Evolutionary conservation across 2,888 invertebrate genomes (phyloP), one percentile per base, ranked within the genome.

Genomic region (Chrysodeixis includens): DNA sequence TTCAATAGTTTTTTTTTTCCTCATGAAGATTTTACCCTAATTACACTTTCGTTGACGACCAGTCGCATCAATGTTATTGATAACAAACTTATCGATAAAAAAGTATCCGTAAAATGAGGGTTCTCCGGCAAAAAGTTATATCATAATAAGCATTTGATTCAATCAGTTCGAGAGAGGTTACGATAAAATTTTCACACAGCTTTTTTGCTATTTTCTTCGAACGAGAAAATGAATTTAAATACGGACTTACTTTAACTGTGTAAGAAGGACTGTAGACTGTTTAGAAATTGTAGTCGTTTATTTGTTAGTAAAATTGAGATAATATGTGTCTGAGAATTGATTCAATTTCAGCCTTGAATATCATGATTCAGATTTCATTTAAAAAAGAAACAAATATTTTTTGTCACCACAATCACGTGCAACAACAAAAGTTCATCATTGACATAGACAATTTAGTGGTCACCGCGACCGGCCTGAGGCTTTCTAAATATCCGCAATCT

Each of bases 401-500:
- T n/a, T n/a, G n/a, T n/a, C n/a, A n/a, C n/a, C n/a, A n/a, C n/a
- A n/a, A n/a, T n/a, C n/a, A n/a, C n/a, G 35, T 35, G 14, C 6
- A 55, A 30, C 18, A 14, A 22, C 40, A 12, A 49, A 18, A 53
- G 63, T 54, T 56, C 57, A 57, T 61, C 16, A 55, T 9, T 20
- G n/a, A 22, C 18, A 46, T 12, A 30, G 46, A 67, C 35, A 71
- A 65, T 56, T 58, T 54, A 54, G 55, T 46, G 12, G 22, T 9
- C 56, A 64, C 56, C 71, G 66, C 54, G 69, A 63, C 62, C 49
- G 26, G 63, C 22, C 30, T 7, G 32, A 62, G 69, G 59, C 68
- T 53, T 69, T 79, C 81, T 85, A 85, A 89, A 88, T 85, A 89
- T 84, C 82, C 79, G 69, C 82, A 82, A 83, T 78, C 86, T 89